Evolutionary conservation across 2,797 vertebrate genomes (phyloP).

Genomic region (Sylvilagus floridanus): DNA sequence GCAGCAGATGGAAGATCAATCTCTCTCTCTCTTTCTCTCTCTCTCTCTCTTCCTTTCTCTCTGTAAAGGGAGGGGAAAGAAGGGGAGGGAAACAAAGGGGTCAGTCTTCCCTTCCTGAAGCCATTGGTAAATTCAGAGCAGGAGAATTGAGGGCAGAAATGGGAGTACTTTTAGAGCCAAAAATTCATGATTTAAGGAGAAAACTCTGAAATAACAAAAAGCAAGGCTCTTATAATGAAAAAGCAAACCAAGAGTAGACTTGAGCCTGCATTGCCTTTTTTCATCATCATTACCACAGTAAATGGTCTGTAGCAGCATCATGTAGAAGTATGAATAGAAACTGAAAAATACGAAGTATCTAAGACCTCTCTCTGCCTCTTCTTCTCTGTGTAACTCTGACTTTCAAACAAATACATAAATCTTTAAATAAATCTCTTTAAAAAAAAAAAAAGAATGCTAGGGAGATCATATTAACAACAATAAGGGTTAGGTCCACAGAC

Average conservation of each 20-base stretch:
- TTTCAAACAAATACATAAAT: too few relatives aligned
- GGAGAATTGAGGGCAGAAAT: background rate
- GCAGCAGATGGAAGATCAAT: too few relatives aligned
- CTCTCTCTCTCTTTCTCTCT: too few relatives aligned
- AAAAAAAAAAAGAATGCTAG: background rate
- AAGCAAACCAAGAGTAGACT: background rate
- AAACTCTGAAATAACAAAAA: background rate
- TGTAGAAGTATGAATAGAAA: background rate
- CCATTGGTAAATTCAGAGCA: background rate
- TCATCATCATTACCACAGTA: background rate
- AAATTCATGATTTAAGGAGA: background rate
- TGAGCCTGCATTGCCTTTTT: background rate
- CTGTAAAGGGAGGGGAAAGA: too few relatives aligned
- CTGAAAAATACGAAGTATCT: background rate
- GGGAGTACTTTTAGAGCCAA: background rate
- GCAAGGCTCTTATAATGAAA: background rate
- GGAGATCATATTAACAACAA: background rate
- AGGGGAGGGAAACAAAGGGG: too few relatives aligned
- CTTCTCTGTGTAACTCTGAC: too few relatives aligned
- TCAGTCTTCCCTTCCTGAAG: background rate
- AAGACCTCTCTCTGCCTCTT: background rate
- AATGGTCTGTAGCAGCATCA: background rate
- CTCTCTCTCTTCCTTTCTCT: too few relatives aligned
- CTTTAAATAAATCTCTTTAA: too few relatives aligned
- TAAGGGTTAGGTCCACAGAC: background rate